phyloP scores from a whole-genome alignment of 2,797 vertebrate species.

The Pangasius djambal region DNA sequence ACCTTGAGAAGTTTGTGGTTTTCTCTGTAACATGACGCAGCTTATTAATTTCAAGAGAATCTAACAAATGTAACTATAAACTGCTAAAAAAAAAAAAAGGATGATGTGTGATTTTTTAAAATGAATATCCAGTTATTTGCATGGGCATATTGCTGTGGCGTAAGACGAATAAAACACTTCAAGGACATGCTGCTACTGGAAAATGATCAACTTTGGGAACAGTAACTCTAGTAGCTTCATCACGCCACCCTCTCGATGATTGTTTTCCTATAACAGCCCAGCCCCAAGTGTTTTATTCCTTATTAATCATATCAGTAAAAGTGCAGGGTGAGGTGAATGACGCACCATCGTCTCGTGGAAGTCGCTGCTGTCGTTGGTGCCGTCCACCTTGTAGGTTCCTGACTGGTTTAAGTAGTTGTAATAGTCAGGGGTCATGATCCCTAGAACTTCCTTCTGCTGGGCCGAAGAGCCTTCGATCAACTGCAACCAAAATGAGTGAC shows the following conservation, averaged over 20 bases:
- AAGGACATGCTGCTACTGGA: not conserved
- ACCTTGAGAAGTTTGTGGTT: no score
- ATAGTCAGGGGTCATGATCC: conserved; percentile 91
- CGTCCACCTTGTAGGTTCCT: conserved; percentile 93
- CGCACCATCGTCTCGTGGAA: conserved; percentile 77
- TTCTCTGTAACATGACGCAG: not conserved
- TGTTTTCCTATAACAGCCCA: not conserved
- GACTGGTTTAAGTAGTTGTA: conserved; percentile 97
- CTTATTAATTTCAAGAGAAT: not conserved
- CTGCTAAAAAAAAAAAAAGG: no score
- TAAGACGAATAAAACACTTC: not conserved
- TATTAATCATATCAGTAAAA: not conserved
- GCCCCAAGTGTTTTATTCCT: not conserved
- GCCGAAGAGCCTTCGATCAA: conserved; percentile 86
- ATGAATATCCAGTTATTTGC: not conserved
- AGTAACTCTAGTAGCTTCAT: not conserved
- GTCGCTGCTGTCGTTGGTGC: conserved; percentile 88
- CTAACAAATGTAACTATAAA: not conserved
- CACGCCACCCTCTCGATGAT: not conserved
- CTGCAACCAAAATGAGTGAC: conserved; percentile 66
- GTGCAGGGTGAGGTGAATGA: not conserved
- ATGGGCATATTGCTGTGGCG: not conserved
- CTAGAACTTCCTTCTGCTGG: conserved; percentile 87
- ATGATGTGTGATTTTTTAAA: no score
- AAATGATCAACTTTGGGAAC: not conserved